Base-by-base conservation (phyloP, 2,888 invertebrate genomes). In the Tenthredo notha region DNA sequence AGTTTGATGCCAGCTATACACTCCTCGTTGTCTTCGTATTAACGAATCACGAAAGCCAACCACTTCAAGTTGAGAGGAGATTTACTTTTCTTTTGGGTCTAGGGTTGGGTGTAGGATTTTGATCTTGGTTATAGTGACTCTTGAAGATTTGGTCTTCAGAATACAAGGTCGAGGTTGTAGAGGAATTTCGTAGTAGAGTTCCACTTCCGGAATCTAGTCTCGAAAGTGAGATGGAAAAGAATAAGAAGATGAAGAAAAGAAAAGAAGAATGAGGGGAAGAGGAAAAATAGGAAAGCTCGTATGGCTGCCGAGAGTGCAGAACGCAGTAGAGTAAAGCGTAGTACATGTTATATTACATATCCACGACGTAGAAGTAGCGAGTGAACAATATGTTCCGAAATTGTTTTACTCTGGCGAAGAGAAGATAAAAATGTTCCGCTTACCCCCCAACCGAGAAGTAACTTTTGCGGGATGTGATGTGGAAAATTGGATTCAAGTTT, bases 401-500 rank as follows among this genome's bases (percentile, higher is more conserved):
- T 91, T 91, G 91, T 91, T 91, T 91, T 90, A 91, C 91, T 89
- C 89, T 87, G 87, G 87, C 88, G 86, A 86, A 87, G 87, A 88
- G 86, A 89, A 88, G 88, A 90, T 88, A 90, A 90, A 89, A 90
- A 89, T 89, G 89, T 89, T 90, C 84, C 75, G 85, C 65, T 77
- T 75, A 85, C 84, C 72, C 61, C 84, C 84, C 86, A 88, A 25
- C 85, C 77, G 88, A 88, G 89, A 89, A 91, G 91, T 91, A 91
- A 91, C 91, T 91, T 91, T 91, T 90, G 91, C 91, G 90, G 91
- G 91, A 91, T 91, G 90, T 90, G 91, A 91, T 91, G 91, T 91
- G 91, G 91, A 91, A 91, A 91, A 91, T 91, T 91, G 91, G 91
- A 91, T 91, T 91, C 91, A 91, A 91, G 91, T 91, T 91, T 90